Conservation (phyloP, 2,797 vertebrate genomes). For the Pangasius larnaudii region DNA sequence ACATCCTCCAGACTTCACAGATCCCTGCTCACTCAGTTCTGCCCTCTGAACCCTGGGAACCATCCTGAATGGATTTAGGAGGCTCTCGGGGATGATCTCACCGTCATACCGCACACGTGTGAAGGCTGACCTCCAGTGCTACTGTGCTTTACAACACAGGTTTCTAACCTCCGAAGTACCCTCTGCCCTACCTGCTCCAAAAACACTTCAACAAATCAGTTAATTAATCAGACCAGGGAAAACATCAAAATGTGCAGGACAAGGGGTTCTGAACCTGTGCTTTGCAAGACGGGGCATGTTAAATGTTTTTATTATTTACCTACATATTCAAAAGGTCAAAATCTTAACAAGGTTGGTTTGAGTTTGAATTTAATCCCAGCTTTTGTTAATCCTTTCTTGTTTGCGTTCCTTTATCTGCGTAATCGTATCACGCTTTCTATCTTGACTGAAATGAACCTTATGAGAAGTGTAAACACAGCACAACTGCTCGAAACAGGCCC, state of each 20-base stretch:
- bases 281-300: neutral
- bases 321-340: neutral
- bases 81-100: constrained; percentile 44
- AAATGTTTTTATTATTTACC: constrained; percentile 11
- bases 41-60: constrained; percentile 34
- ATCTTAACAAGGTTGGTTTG: neutral
- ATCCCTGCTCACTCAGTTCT: constrained; percentile 17
- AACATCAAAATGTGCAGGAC: neutral
- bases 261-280: neutral
- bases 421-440: constrained; percentile 19
- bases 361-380: neutral
- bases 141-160: constrained; percentile 9
- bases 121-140: constrained; percentile 25
- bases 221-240: neutral
- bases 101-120: constrained; percentile 27
- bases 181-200: neutral
- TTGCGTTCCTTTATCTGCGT: constrained; percentile 21
- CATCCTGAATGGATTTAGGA: constrained; percentile 48
- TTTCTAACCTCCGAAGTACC: neutral
- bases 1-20: constrained; percentile 9
- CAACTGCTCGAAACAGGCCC: constrained; percentile 37
- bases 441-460: constrained; percentile 29
- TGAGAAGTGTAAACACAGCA: constrained; percentile 40
- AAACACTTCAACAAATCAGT: neutral
- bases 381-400: constrained; percentile 21